Conservation (phyloP, 2,888 invertebrate species). For the Leucozona laternaria region DNA sequence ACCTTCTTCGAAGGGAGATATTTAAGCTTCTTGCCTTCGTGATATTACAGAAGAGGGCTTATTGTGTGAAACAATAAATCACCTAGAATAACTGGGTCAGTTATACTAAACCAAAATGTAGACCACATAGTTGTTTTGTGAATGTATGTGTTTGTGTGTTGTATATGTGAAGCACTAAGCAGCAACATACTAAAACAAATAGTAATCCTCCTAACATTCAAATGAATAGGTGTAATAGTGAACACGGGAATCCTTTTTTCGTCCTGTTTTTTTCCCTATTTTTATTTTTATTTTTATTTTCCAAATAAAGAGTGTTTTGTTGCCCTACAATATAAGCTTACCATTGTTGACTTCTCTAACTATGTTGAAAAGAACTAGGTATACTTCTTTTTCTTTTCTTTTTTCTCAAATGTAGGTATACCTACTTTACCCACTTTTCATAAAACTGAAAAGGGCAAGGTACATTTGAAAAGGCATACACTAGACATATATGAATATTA, state of each 20-base stretch:
- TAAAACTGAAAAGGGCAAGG: conserved; percentile 30
- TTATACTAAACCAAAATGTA: conserved; percentile 59
- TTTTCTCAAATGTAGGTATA: conserved; percentile 11
- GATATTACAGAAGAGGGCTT: conserved; percentile 37
- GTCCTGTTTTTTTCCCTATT: conserved; percentile 45
- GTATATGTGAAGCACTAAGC: conserved; percentile 31
- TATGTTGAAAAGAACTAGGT: conserved; percentile 14
- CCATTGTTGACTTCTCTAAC: conserved; percentile 51
- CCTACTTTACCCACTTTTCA: conserved; percentile 56
- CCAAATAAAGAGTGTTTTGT: conserved; percentile 34
- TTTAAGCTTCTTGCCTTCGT: conserved; percentile 66
- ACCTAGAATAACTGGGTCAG: conserved; percentile 69
- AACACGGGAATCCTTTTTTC: conserved; percentile 51
- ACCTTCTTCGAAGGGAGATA: conserved; percentile 36
- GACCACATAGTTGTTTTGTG: conserved; percentile 54
- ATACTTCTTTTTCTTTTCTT: background rate
- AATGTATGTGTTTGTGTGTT: background rate
- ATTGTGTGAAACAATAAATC: conserved; percentile 76
- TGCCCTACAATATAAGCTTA: conserved; percentile 45
- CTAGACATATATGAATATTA: conserved; percentile 13
- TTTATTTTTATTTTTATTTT: conserved; percentile 17
- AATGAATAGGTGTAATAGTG: conserved; percentile 51
- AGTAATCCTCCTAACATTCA: conserved; percentile 66
- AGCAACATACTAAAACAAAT: conserved; percentile 55
- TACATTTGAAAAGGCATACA: conserved; percentile 16